Evolutionary conservation across 1,140 invertebrate species (phyloP).

Genomic region (Dryas iulia): DNA sequence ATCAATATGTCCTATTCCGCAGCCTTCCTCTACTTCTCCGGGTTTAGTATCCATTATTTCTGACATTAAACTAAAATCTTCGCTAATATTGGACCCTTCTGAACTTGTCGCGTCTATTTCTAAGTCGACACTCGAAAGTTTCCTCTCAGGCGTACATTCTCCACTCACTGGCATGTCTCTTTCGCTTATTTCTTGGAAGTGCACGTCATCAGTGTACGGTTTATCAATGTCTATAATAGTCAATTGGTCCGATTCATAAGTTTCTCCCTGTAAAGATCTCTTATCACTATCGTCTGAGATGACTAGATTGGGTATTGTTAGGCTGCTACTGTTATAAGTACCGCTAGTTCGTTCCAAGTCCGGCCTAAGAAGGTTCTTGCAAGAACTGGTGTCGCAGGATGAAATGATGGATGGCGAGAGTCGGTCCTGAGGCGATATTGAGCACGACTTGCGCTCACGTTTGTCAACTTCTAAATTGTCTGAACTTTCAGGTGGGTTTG

Average conservation of each 20-base stretch:
- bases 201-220: constrained; percentile 72
- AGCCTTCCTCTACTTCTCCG: constrained; percentile 79
- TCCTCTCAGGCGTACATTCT: constrained; percentile 64
- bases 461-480: constrained; percentile 61
- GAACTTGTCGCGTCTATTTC: constrained; percentile 78
- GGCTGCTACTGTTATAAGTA: constrained; percentile 67
- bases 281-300: constrained; percentile 75
- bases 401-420: constrained; percentile 71
- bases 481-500: constrained; percentile 52
- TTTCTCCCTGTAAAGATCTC: constrained; percentile 74
- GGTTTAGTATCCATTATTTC: constrained; percentile 83
- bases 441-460: constrained; percentile 50
- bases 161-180: constrained; percentile 53
- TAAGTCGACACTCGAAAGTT: constrained; percentile 67
- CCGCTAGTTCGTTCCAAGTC: constrained; percentile 46
- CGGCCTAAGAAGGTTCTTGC: constrained; percentile 69
- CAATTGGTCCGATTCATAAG: constrained; percentile 81
- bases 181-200: constrained; percentile 58
- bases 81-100: constrained; percentile 84
- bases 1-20: constrained; percentile 88
- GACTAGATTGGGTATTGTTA: constrained; percentile 77
- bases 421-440: constrained; percentile 58
- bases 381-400: constrained; percentile 73
- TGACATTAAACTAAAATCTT: constrained; percentile 84
- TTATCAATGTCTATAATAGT: constrained; percentile 83